A percentile compares a stretch with the other conserved stretches of the same genome.
Evolutionary conservation across 2,797 vertebrate species (phyloP).

Genomic region (Malacoctenus gilli): DNA sequence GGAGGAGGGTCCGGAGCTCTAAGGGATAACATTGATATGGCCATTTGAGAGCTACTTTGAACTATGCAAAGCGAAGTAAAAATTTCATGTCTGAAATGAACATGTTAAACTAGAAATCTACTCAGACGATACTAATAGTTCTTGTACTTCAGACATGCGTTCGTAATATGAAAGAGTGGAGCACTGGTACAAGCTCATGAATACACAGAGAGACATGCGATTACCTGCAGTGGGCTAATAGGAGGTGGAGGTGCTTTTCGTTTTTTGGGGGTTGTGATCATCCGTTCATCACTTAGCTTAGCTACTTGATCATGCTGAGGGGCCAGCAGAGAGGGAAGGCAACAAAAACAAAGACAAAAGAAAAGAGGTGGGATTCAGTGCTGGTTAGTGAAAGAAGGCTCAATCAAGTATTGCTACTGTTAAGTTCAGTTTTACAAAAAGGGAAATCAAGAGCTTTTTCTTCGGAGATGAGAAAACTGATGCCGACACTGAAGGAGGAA

Average conservation of each 20-base stretch:
- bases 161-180: slow-evolving; percentile 29
- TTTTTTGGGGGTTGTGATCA: slow-evolving; percentile 99
- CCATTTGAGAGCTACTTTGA: neutral
- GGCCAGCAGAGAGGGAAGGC: slow-evolving; percentile 55
- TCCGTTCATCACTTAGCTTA: slow-evolving; percentile 97
- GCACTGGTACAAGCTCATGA: slow-evolving; percentile 37
- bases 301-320: slow-evolving; percentile 95
- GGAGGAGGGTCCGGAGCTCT: slow-evolving; percentile 87
- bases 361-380: slow-evolving; percentile 74
- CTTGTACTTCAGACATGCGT: slow-evolving; percentile 37
- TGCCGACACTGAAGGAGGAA: slow-evolving; percentile 2
- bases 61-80: no score
- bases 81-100: no score
- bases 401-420: slow-evolving; percentile 37
- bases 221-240: slow-evolving; percentile 97
- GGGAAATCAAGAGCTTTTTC: slow-evolving; percentile 10
- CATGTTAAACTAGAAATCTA: neutral
- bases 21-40: neutral
- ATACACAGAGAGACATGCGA: slow-evolving; percentile 60
- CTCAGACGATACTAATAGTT: neutral
- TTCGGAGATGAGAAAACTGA: slow-evolving; percentile 24
- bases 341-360: slow-evolving; percentile 56
- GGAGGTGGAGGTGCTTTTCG: slow-evolving; percentile 99
- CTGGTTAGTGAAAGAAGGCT: slow-evolving; percentile 70
- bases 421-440: slow-evolving; percentile 30